phyloP scores from a whole-genome alignment of 2,113 vertebrate species.

The Genyomyrus donnyi region DNA sequence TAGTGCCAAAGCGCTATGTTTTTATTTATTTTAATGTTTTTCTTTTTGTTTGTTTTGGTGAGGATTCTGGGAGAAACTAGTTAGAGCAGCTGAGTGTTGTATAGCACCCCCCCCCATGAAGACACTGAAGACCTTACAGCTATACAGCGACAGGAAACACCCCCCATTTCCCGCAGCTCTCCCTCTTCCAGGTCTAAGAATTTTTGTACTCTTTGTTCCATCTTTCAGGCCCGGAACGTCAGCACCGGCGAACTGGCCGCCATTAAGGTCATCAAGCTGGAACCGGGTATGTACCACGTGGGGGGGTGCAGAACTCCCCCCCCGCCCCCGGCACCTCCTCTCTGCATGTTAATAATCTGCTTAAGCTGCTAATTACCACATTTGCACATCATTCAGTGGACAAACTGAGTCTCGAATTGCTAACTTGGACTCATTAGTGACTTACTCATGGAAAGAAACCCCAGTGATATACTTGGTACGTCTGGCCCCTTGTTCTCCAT shows the following conservation, averaged over 20 bases:
- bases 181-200: neutral
- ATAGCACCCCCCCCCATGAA: neutral
- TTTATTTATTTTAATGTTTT: neutral
- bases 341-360: neutral
- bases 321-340: neutral
- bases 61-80: neutral
- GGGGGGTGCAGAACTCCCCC: neutral
- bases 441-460: neutral
- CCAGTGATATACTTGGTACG: neutral
- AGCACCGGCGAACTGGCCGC: conserved; percentile 68
- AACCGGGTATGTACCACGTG: conserved; percentile 64
- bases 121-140: neutral
- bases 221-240: conserved; percentile 83
- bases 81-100: neutral
- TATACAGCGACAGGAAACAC: neutral
- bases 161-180: neutral
- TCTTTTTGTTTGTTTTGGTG: neutral
- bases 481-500: neutral
- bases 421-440: neutral
- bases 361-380: neutral
- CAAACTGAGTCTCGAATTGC: neutral
- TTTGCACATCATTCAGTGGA: neutral
- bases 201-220: neutral
- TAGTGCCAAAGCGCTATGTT: neutral
- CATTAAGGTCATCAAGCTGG: conserved; percentile 59